Evolutionary conservation across 2,113 vertebrate species (phyloP), one percentile per base, ranked within the genome.

Genomic region (Clupea harengus): DNA sequence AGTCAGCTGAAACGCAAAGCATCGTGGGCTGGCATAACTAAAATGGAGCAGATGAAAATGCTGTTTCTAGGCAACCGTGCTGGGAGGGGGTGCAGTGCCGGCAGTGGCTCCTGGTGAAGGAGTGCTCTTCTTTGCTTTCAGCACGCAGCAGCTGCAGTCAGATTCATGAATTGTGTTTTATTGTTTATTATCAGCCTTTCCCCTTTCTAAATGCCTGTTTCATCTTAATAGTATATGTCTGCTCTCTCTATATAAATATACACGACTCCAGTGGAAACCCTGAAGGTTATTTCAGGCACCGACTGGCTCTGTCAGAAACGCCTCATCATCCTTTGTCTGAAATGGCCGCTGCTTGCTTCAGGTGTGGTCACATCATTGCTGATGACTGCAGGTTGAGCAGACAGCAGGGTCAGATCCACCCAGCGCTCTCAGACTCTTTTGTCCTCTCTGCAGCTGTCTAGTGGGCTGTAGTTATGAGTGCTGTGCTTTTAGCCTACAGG

Each of bases 61-160:
- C 90, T 93, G 94, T 95, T 94, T 83, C 95, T 90, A 94, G 92
- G 94, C 95, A 95, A 95, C 94, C 80, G 10, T 88, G 87, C 90
- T 45, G 7, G 87, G 80, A 10, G 81, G 52, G 54, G 39, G 15
- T 67, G 45, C 75, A 64, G 91, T 90, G 49, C 87, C 3, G 89
- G 64, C 39, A 11, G 67, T 45, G 4, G 57, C 32, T 44, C 25
- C 82, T 75, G 46, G 47, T 6, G 46, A 32, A 81, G 20, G 47
- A 82, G 80, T 2, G 45, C 81, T 83, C 39, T n/a, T 46, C 2
- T 80, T 81, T 81, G 82, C 81, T 72, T 28, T 78, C 72, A 78
- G 28, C 32, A 39, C 17, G 10, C 28, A 5, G 72, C 72, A 44
- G 72, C 72, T 78, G 32, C 20, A 1, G 20, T 22, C 54, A 6